Conservation (phyloP, 2,888 invertebrate genomes). For the Catocala nupta region DNA sequence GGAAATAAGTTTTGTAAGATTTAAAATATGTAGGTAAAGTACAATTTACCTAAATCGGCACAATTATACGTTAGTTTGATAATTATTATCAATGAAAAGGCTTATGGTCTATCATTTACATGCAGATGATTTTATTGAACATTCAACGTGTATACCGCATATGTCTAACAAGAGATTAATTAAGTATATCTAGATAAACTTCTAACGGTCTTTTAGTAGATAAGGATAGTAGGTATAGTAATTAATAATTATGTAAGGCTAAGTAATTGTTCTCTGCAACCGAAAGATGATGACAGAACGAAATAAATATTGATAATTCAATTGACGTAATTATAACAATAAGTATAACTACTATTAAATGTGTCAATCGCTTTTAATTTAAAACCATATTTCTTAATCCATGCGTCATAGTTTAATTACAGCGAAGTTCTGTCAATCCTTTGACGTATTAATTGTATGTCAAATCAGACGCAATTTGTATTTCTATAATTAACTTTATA, state of each 20-base stretch:
- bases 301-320: slow-evolving; percentile 10
- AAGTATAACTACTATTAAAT: slow-evolving; percentile 14
- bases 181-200: not conserved
- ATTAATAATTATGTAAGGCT: slow-evolving; percentile 26
- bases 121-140: too few species aligned
- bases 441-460: slow-evolving; percentile 39
- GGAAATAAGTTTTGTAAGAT: too few species aligned
- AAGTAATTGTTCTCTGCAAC: slow-evolving; percentile 21
- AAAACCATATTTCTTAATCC: slow-evolving; percentile 12
- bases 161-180: not conserved
- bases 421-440: slow-evolving; percentile 29
- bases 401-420: slow-evolving; percentile 31
- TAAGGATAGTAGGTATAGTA: not conserved
- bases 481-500: slow-evolving; percentile 52
- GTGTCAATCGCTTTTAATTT: slow-evolving; percentile 10
- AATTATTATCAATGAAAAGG: too few species aligned
- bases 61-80: too few species aligned
- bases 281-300: slow-evolving; percentile 7
- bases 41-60: too few species aligned
- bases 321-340: slow-evolving; percentile 24
- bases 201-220: slow-evolving; percentile 13
- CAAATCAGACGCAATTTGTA: slow-evolving; percentile 54
- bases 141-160: not conserved
- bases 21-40: too few species aligned
- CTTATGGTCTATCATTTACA: too few species aligned